Base-by-base conservation (phyloP, 2,888 invertebrate genomes). In the Phasia obesa region DNA sequence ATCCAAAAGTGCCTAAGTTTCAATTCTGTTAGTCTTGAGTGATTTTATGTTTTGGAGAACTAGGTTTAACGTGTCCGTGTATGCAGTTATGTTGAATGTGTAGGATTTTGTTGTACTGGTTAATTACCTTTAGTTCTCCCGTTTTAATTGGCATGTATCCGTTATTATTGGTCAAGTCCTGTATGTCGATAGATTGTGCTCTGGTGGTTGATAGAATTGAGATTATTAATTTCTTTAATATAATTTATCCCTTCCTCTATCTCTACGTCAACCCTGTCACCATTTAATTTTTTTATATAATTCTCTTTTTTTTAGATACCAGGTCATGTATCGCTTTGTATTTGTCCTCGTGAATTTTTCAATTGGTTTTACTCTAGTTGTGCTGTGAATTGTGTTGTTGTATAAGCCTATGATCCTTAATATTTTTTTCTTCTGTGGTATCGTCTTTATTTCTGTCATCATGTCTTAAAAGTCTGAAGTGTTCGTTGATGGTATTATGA, bases 401-500 rank as follows among this genome's bases (percentile, higher is more conserved):
- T 85, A 85, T 42, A 84, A 84, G n/a, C 64, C 69, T 53, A 51
- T 65, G 13, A 65, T 65, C 6, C 35, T 35, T 9, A n/a, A 9
- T 0, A 35, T 35, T 71, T 86, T n/a, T 86, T 9, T 86, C 81
- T 65, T 86, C 85, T 6, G 80, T 75, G 7, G 85, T 76, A 2
- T 69, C 86, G 15, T 25, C 44, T n/a, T 81, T 70, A 57, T 77
- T 82, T 38, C 23, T 77, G 0, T 78, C 59, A 15, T 86, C 81
- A 13, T 86, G 86, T 74, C 79, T 81, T 44, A 86, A 44, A 4
- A 85, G 70, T 19, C 84, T 15, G n/a, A 86, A 64, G 19, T 86
- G 85, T 84, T 85, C 86, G 19, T 86, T 86, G 0, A 85, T 81
- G 0, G 84, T 87, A 6, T 85, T 85, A 13, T 86, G 84, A 6